Evolutionary conservation across 1,140 invertebrate species (phyloP).

Genomic region (Aricia agestis): DNA sequence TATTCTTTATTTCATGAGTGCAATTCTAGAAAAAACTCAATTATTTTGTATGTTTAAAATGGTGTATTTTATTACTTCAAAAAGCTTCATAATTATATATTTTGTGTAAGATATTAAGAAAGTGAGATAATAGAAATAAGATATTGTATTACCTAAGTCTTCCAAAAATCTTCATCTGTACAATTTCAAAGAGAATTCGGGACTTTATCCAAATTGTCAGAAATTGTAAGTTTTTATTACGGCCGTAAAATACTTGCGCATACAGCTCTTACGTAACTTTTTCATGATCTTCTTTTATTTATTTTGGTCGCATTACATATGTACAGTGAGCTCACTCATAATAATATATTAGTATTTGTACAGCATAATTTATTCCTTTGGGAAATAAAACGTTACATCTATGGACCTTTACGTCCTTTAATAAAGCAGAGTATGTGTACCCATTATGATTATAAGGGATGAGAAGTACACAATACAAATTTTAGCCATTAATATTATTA

Average conservation of each 20-base stretch:
- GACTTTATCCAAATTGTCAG: background rate
- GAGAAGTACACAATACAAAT: too few relatives aligned
- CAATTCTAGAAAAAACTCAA: too few relatives aligned
- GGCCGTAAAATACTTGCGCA: constrained; percentile 2
- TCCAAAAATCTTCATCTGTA: background rate
- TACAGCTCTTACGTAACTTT: constrained; percentile 7
- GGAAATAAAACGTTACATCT: background rate
- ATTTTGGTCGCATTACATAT: constrained; percentile 3
- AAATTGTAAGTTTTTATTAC: constrained; percentile 11
- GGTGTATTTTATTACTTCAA: too few relatives aligned
- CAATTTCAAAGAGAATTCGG: background rate
- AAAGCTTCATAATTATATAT: too few relatives aligned
- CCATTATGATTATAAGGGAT: background rate
- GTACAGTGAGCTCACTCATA: background rate
- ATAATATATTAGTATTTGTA: background rate
- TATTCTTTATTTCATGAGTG: too few relatives aligned
- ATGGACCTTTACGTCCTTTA: background rate
- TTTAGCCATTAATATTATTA: background rate
- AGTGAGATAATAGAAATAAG: too few relatives aligned
- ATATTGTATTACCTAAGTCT: too few relatives aligned
- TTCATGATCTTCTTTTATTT: constrained; percentile 5
- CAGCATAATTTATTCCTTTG: background rate
- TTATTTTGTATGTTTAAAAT: too few relatives aligned
- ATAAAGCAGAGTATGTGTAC: background rate
- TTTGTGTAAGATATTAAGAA: too few relatives aligned